Percentiles rank a stretch among this genome's conserved stretches.
These are phyloP conservation scores for Agrenia bidenticulata DNA, from an alignment of 2,888 invertebrate species.

Conservation along the genomic window DNA sequence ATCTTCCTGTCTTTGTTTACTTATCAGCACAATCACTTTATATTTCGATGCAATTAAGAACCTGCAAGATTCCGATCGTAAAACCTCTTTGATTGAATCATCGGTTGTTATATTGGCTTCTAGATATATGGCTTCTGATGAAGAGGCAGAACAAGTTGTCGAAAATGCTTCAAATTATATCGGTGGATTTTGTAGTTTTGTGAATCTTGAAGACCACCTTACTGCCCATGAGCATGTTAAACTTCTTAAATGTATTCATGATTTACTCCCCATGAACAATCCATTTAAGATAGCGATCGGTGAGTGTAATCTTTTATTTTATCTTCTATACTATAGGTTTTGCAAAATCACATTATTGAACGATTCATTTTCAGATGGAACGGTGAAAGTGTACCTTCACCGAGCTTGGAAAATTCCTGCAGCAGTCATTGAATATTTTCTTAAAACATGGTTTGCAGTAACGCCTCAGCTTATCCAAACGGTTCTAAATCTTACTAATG, in stretches of 20 bases:
- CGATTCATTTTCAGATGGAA: neutral
- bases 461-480: neutral
- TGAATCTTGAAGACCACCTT: conserved; percentile 14
- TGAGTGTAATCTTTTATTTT: neutral
- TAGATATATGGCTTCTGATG: neutral
- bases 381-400: conserved; percentile 26
- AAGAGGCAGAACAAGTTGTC: neutral
- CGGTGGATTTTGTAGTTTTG: conserved; percentile 3
- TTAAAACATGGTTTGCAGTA: conserved; percentile 38
- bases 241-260: conserved; percentile 33
- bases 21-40: conserved; percentile 21
- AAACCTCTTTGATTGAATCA: neutral
- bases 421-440: conserved; percentile 27
- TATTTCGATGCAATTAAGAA: conserved; percentile 30
- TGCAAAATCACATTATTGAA: neutral
- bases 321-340: neutral
- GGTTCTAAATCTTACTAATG: no score
- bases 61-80: conserved; percentile 8
- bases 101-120: conserved; percentile 2
- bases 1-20: conserved; percentile 30
- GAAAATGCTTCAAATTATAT: conserved; percentile 25
- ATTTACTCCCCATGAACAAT: conserved; percentile 25
- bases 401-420: conserved; percentile 37
- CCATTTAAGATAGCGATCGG: conserved; percentile 27
- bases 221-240: conserved; percentile 41